Conservation (phyloP, 2,797 vertebrate species). For the Galago senegalensis region DNA sequence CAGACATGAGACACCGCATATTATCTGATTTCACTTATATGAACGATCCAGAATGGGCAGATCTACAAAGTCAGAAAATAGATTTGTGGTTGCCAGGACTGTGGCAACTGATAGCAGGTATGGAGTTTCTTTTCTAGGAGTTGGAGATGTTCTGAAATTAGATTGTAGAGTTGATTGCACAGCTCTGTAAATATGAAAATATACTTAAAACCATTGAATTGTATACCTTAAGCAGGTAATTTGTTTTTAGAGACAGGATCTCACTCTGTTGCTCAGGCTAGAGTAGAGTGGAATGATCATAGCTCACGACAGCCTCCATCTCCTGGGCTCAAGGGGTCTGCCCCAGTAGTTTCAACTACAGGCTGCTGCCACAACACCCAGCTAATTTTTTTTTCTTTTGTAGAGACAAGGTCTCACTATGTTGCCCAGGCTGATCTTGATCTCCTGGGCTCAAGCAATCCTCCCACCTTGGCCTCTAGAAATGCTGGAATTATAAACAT, state of each 20-base stretch:
- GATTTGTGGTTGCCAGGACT: background rate
- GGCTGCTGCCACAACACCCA: background rate
- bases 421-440: background rate
- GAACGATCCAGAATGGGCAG: constrained; percentile 38
- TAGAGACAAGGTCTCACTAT: background rate
- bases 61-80: constrained; percentile 27
- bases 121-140: background rate
- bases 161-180: background rate
- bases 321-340: background rate
- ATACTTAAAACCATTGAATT: constrained; percentile 7
- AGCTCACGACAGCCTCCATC: background rate
- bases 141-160: constrained; percentile 66
- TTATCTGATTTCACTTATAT: background rate
- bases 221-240: background rate
- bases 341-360: background rate
- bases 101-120: background rate
- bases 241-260: background rate
- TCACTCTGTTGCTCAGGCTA: background rate
- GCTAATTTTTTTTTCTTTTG: background rate
- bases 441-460: background rate
- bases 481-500: background rate
- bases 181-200: background rate
- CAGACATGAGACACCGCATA: background rate
- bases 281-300: background rate
- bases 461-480: too few species aligned